Evolutionary conservation across 2,888 invertebrate species (phyloP).

Genomic region (Laspeyria flexula): DNA sequence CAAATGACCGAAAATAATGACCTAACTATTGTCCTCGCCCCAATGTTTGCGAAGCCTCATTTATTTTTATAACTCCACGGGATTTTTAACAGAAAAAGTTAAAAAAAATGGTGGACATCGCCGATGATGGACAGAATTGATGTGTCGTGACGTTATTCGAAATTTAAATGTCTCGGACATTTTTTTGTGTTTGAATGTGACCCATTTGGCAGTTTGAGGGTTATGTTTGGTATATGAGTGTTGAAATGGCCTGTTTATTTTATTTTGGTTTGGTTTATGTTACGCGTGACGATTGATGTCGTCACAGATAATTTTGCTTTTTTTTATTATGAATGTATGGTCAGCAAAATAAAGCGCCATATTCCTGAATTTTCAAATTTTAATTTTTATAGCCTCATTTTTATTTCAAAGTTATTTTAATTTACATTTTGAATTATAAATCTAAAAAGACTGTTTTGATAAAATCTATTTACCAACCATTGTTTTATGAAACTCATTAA

Average conservation of each 20-base stretch:
- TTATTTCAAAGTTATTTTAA: too few species aligned
- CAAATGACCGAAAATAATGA: conserved; percentile 85
- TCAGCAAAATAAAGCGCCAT: too few species aligned
- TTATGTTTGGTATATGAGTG: conserved; percentile 23
- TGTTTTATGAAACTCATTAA: too few species aligned
- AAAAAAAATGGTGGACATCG: conserved; percentile 68
- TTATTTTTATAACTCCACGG: conserved; percentile 79
- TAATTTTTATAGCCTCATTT: too few species aligned
- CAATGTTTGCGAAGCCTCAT: conserved; percentile 77
- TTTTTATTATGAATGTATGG: neutral
- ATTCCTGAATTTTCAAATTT: too few species aligned
- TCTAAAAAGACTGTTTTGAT: too few species aligned
- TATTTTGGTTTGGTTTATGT: conserved; percentile 18
- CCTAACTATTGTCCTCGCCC: conserved; percentile 83
- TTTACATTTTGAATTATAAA: too few species aligned
- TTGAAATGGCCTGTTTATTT: conserved; percentile 28
- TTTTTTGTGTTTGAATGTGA: conserved; percentile 46
- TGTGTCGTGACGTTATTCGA: conserved; percentile 66
- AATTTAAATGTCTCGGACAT: conserved; percentile 59
- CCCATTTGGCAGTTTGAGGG: conserved; percentile 44
- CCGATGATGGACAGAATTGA: conserved; percentile 65
- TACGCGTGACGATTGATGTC: conserved; percentile 6
- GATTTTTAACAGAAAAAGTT: conserved; percentile 71
- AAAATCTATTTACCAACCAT: too few species aligned
- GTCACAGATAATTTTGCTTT: neutral